These are phyloP conservation scores for Pterocles burchelli DNA, from an alignment of 2,113 vertebrate genomes.

Conservation along the genomic window DNA sequence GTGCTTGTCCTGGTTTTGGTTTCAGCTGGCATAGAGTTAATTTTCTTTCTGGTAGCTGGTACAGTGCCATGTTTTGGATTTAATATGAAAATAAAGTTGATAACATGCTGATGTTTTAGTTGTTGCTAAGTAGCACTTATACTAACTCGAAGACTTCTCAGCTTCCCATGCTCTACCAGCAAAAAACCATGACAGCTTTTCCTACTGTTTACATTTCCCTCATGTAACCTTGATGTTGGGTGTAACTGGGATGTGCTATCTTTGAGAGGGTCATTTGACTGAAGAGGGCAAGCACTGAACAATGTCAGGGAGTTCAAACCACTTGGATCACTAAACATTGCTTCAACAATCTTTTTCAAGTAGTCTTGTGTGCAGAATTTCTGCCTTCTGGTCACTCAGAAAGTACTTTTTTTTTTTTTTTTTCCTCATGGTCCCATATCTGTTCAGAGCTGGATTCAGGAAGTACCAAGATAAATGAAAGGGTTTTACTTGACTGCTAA, in stretches of 20 bases:
- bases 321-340: background rate
- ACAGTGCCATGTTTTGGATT: too few species aligned
- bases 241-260: background rate
- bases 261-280: background rate
- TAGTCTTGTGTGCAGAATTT: background rate
- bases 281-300: background rate
- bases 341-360: background rate
- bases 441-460: background rate
- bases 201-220: background rate
- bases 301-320: background rate
- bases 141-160: too few species aligned
- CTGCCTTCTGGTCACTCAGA: background rate
- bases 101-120: too few species aligned
- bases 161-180: too few species aligned
- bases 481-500: slow-evolving; percentile 26
- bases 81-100: too few species aligned
- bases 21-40: too few species aligned
- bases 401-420: background rate
- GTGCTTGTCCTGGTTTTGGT: too few species aligned
- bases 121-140: too few species aligned
- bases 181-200: background rate
- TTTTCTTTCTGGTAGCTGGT: too few species aligned
- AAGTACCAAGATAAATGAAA: slow-evolving; percentile 48
- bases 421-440: background rate
- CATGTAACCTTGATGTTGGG: background rate